phyloP scores from a whole-genome alignment of 2,888 invertebrate species.

The Bombylius discolor region DNA sequence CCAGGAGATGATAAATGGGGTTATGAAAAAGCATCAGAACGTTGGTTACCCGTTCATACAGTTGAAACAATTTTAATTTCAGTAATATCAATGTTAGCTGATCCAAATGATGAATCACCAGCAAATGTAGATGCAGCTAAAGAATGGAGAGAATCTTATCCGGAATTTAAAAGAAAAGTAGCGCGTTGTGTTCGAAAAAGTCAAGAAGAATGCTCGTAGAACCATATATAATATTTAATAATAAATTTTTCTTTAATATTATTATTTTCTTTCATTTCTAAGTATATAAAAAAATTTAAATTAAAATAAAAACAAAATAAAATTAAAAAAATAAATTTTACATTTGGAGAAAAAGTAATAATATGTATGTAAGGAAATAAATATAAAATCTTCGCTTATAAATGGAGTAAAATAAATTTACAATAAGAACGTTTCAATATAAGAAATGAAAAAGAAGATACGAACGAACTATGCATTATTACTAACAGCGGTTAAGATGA shows the following conservation, averaged over 20 bases:
- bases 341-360: no score
- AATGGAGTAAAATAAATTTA: no score
- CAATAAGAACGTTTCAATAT: no score
- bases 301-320: no score
- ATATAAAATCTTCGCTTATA: no score
- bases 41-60: conserved; percentile 98
- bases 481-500: no score
- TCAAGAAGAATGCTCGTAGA: conserved; percentile 94
- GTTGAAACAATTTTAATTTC: conserved; percentile 98
- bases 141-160: conserved; percentile 96
- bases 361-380: no score
- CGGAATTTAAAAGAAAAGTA: conserved; percentile 96
- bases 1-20: conserved; percentile 99
- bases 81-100: conserved; percentile 98
- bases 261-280: neutral
- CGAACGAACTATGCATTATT: no score
- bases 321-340: no score
- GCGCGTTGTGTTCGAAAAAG: conserved; percentile 96
- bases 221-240: conserved; percentile 5
- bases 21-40: conserved; percentile 93
- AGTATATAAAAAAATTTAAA: neutral
- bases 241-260: neutral
- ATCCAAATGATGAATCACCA: conserved; percentile 98
- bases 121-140: conserved; percentile 99
- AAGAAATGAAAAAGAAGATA: no score